Evolutionary conservation across 2,797 vertebrate species (phyloP).

Genomic region (Enteromius treurensis): DNA sequence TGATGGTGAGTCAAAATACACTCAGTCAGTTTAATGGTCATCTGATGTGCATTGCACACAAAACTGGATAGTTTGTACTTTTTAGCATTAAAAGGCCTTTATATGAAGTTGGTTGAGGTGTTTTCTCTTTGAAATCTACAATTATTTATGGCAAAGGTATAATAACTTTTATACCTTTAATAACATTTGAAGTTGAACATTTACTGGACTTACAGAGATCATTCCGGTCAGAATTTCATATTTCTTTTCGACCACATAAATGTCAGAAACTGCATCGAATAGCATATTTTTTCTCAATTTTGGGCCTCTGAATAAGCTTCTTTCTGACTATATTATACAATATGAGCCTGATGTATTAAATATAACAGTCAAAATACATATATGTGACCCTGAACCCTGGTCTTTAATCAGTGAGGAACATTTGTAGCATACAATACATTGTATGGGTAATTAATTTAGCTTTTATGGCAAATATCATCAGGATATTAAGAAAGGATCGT

Average conservation of each 20-base stretch:
- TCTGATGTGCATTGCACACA: background rate
- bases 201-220: too few species aligned
- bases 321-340: background rate
- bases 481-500: too few species aligned
- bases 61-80: background rate
- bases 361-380: background rate
- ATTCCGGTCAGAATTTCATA: background rate
- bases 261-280: background rate
- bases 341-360: background rate
- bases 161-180: background rate
- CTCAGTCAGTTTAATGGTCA: background rate
- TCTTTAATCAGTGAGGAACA: too few species aligned
- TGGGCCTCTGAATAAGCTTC: background rate
- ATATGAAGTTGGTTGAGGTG: background rate
- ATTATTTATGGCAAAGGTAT: background rate
- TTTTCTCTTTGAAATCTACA: background rate
- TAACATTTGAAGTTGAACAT: background rate
- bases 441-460: too few species aligned
- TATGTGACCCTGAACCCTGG: too few species aligned
- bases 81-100: background rate
- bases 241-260: background rate
- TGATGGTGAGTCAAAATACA: conserved; percentile 85
- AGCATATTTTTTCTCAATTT: background rate
- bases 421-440: too few species aligned
- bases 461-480: too few species aligned